phyloP scores from a whole-genome alignment of 2,888 invertebrate genomes.

The Patella pellucida region DNA sequence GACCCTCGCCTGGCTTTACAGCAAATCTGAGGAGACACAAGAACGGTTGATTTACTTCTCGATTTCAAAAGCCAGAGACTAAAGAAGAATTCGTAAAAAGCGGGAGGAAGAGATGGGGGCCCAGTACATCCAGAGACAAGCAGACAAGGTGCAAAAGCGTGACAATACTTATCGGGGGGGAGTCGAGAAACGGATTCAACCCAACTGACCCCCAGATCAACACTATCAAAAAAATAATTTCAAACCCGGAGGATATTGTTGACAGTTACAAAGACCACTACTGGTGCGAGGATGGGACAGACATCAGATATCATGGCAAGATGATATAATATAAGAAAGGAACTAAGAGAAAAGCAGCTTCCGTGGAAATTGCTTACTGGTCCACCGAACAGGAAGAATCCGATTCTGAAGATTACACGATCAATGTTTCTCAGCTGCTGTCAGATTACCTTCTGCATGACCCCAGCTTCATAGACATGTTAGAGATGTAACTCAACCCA shows the following conservation, averaged over 20 bases:
- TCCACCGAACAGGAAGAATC: too few species aligned
- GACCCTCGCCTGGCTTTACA: not conserved
- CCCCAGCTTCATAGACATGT: too few species aligned
- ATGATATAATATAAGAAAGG: too few species aligned
- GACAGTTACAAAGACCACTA: not conserved
- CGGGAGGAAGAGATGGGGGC: not conserved
- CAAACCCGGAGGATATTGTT: not conserved
- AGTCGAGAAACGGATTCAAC: not conserved
- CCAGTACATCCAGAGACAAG: not conserved
- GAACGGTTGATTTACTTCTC: not conserved
- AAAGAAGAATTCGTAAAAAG: not conserved
- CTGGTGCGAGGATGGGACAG: not conserved
- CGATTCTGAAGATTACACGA: too few species aligned
- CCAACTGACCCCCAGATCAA: not conserved
- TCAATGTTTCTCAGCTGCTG: too few species aligned
- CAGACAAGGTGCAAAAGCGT: not conserved
- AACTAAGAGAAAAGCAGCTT: too few species aligned
- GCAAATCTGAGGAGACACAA: not conserved
- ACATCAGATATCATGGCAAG: not conserved
- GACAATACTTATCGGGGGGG: not conserved
- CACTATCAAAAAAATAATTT: not conserved
- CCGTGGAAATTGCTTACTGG: too few species aligned
- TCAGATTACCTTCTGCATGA: too few species aligned
- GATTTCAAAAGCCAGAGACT: not conserved
- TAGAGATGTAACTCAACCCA: too few species aligned